Base-by-base conservation (phyloP, 2,113 vertebrate species). In the Verasper variegatus region DNA sequence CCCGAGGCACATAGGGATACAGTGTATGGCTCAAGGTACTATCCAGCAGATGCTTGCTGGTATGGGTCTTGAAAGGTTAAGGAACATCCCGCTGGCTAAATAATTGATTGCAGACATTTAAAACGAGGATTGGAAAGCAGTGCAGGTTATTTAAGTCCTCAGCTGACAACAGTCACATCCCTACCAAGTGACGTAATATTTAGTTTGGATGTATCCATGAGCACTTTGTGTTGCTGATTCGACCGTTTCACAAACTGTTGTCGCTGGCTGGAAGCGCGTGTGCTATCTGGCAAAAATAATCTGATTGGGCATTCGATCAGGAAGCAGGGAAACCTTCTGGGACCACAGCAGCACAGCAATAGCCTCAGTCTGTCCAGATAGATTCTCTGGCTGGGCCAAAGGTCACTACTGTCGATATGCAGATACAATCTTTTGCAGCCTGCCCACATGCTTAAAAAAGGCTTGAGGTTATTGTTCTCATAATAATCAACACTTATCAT, bases 41-140 rank as follows among this genome's bases (percentile, higher is more conserved):
- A 55, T 73, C 68, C 58, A n/a, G 68, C 68, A 75, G 68, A 65
- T 70, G 55, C 54, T 76, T 8, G 40, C 67, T 79, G 67, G 74
- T 74, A 56, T 26, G 62, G 73, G 68, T 76, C 78, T 72, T 62
- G 52, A 81, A 78, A 87, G 75, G 78, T 84, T 84, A 78, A 72
- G 24, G 71, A 87, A 84, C 81, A 69, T 52, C 68, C 71, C 68
- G 70, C 71, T 54, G 81, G 81, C 74, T 84, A 72, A 81, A 87
- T 87, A 72, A 84, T 81, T 76, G 58, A 84, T 55, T 56, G 58
- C 47, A 62, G 47, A 61, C 27, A 40, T 63, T 74, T 78, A 5
- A 86, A 83, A 80, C 35, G 45, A 51, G 45, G 20, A 60, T 74
- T 60, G n/a, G 14, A 71, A 78, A 71, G 68, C 54, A n/a, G 47